Evolutionary conservation across 2,888 invertebrate genomes (phyloP), one percentile per base, ranked within the genome.

Genomic region (Phalera bucephala): DNA sequence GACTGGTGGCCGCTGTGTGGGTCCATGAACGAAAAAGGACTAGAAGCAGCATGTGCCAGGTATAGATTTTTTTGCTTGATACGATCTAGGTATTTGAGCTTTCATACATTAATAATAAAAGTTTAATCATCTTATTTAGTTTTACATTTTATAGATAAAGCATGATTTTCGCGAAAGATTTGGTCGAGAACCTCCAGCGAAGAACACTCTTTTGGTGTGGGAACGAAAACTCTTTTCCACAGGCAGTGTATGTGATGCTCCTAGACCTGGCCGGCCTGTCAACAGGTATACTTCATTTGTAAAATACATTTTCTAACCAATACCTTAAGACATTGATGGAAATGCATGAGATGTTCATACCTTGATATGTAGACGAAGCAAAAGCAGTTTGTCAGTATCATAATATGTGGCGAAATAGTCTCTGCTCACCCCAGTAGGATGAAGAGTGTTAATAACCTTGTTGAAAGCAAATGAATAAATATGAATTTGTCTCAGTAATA

Each of bases 1-100:
- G 86, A 45, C 64, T 89, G 9, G 76, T 90, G 14, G 73, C 89
- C 0, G 89, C 87, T 1, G 89, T 85, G 12, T 90, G 89, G 89
- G 84, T 88, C 14, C 89, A 90, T 39, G 89, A 90, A 56, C 72
- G 82, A 30, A 71, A 73, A 30, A 65, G 67, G 36, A 80, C 83
- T 7, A 72, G 59, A 26, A 61, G 33, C 17, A 69, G 68, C 25
- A 70, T 79, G 39, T 64, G 64, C 11, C 69, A 75, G 41, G 78
- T 72, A 26, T 41, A 30, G 9, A 23, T 19, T 7, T n/a, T n/a
- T n/a, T 19, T n/a, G 3, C n/a, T 2, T 7, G 8, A 5, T 26
- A 7, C 2, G 4, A 3, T 26, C 12, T 11, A n/a, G n/a, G n/a
- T n/a, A 17, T 17, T 17, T 17, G 17, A 17, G 17, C 17, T 17